These are phyloP conservation scores for Elachura formosa DNA, from an alignment of 2,113 vertebrate species.

Conservation along the genomic window DNA sequence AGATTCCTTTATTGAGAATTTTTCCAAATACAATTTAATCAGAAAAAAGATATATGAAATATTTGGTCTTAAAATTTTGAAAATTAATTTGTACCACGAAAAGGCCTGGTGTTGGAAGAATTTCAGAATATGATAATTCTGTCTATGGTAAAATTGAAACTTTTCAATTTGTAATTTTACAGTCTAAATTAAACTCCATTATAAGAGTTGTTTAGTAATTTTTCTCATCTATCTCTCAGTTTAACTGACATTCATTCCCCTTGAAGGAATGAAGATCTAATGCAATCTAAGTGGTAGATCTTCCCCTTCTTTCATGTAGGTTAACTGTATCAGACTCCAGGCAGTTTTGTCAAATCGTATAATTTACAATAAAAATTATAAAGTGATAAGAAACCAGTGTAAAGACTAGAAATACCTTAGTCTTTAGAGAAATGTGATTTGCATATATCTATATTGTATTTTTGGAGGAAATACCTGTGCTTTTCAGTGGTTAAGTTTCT, in stretches of 20 bases:
- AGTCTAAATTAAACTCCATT: not conserved
- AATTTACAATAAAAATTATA: too few relatives aligned
- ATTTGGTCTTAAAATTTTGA: not conserved
- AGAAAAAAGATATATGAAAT: not conserved
- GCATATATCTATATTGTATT: not conserved
- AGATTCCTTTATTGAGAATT: not conserved
- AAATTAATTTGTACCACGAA: not conserved
- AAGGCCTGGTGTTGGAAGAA: not conserved
- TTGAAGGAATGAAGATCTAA: too few relatives aligned
- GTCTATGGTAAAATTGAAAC: not conserved
- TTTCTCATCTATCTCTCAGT: not conserved
- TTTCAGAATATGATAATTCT: not conserved
- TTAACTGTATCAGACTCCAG: not conserved
- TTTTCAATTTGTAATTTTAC: not conserved
- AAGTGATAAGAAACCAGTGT: not conserved
- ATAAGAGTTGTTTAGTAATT: not conserved
- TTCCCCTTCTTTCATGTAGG: not conserved
- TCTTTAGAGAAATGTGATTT: not conserved
- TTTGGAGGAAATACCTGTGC: not conserved
- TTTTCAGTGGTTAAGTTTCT: not conserved
- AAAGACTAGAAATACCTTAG: not conserved
- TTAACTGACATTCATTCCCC: too few relatives aligned
- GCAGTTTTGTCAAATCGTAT: not conserved
- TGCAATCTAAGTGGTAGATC: not conserved
- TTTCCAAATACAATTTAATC: not conserved